Evolutionary conservation across 2,113 vertebrate genomes (phyloP).

Genomic region (Arizona elegans): DNA sequence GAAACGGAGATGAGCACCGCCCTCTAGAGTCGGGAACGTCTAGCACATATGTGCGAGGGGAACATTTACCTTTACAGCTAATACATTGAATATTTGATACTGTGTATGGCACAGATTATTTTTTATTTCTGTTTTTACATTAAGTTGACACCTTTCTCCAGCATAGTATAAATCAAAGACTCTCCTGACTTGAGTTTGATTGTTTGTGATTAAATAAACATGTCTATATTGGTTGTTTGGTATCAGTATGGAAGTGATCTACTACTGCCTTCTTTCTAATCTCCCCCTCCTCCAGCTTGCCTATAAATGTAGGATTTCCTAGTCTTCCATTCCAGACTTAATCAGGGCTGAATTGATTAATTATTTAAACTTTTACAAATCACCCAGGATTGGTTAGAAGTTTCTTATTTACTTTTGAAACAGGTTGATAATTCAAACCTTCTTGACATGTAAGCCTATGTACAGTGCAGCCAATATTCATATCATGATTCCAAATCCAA

Average conservation of each 20-base stretch:
- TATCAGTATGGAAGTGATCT: not conserved
- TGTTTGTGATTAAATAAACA: not conserved
- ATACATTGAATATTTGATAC: not conserved
- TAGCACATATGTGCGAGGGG: too few relatives aligned
- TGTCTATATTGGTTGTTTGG: not conserved
- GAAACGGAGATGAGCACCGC: too few relatives aligned
- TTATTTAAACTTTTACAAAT: not conserved
- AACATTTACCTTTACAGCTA: not conserved
- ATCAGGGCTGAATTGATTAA: not conserved
- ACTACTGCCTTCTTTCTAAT: not conserved
- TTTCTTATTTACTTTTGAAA: not conserved
- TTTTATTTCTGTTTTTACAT: not conserved
- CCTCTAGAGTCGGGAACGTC: too few relatives aligned
- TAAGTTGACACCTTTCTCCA: not conserved
- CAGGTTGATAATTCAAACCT: not conserved
- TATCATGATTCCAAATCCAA: not conserved
- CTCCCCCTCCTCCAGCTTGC: not conserved
- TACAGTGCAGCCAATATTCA: not conserved
- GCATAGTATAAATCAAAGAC: not conserved
- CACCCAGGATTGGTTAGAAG: not conserved
- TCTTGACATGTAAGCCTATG: not conserved
- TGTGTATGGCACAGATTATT: not conserved
- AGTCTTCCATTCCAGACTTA: not conserved
- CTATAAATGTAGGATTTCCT: not conserved
- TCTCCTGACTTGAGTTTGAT: not conserved